Conservation (phyloP, 1,140 invertebrate species). For the Pinna nobilis region DNA sequence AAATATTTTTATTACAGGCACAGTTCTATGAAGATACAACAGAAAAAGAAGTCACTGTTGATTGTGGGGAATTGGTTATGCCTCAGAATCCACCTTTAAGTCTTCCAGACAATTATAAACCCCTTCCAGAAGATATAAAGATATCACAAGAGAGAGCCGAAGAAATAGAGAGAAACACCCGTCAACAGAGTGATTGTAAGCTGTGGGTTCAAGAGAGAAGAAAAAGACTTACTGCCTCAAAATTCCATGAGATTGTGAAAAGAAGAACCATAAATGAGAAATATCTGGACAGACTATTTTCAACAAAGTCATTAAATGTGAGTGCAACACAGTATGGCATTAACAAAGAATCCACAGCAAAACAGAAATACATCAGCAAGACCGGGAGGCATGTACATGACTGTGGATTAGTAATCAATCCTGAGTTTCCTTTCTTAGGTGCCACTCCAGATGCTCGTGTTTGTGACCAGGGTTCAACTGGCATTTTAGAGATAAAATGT, state of each 20-base stretch:
- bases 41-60: background rate
- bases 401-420: conserved; percentile 11
- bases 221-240: conserved; percentile 32
- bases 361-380: conserved; percentile 17
- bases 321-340: conserved; percentile 10
- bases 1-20: background rate
- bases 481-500: conserved; percentile 20
- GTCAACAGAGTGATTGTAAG: background rate
- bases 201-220: conserved; percentile 11
- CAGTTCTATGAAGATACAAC: background rate
- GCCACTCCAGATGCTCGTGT: conserved; percentile 7
- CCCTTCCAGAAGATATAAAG: background rate
- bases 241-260: conserved; percentile 20
- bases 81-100: background rate
- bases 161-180: conserved; percentile 14
- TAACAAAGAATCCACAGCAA: conserved; percentile 20
- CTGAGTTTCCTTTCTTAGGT: conserved; percentile 16
- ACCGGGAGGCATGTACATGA: conserved; percentile 20
- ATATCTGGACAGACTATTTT: conserved; percentile 9
- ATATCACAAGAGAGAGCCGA: conserved; percentile 2
- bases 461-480: conserved; percentile 3
- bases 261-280: conserved; percentile 16
- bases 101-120: background rate
- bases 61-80: background rate
- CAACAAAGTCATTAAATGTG: conserved; percentile 1